Percentiles rank a stretch among this genome's conserved stretches.
phyloP scores from a whole-genome alignment of 2,797 vertebrate genomes.

The Morus bassanus region DNA sequence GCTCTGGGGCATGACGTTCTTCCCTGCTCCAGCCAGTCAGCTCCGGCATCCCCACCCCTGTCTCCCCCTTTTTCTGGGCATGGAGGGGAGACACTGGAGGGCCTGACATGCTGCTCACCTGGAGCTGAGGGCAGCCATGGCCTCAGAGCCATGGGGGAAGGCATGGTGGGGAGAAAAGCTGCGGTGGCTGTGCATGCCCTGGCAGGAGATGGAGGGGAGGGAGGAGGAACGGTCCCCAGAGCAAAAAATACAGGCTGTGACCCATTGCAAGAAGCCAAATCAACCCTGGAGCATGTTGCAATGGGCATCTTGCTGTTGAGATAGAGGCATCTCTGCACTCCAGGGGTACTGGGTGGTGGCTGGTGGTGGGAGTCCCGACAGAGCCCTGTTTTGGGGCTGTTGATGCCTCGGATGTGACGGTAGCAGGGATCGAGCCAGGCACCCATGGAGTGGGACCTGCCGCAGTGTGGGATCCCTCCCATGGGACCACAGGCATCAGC shows the following conservation, averaged over 20 bases:
- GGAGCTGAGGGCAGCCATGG: not conserved
- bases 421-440: not conserved
- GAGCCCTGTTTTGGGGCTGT: not conserved
- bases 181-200: accelerated
- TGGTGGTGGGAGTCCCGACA: not conserved
- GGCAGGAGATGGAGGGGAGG: not conserved
- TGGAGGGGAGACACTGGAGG: not conserved
- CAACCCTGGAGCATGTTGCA: accelerated
- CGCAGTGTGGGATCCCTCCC: not conserved
- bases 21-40: not conserved
- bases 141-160: not conserved
- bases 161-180: not conserved
- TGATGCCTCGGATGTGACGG: not conserved
- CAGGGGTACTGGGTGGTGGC: accelerated
- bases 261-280: not conserved
- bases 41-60: not conserved
- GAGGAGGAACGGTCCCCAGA: not conserved
- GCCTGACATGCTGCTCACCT: not conserved
- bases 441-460: not conserved
- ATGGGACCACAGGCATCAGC: no score
- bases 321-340: accelerated
- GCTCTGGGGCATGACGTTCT: not conserved
- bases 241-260: not conserved
- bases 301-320: accelerated
- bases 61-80: not conserved